Percentiles rank a stretch among this genome's conserved stretches.
phyloP scores from a whole-genome alignment of 2,113 vertebrate genomes.

The Sardina pilchardus region DNA sequence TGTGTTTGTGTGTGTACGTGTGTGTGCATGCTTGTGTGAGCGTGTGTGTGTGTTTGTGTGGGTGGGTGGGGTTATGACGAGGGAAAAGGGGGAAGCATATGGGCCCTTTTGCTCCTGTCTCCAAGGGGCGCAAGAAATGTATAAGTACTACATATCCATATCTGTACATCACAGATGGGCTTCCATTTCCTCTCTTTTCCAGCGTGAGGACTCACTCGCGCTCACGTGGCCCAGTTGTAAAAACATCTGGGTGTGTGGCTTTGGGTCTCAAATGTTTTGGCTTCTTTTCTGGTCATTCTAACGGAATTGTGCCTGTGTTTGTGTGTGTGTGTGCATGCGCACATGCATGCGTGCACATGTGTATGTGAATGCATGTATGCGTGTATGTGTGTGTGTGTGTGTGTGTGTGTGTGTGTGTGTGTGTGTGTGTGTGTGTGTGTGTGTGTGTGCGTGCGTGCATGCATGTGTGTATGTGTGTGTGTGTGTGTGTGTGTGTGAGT shows the following conservation, averaged over 20 bases:
- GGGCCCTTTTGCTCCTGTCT: background rate
- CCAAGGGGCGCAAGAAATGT: background rate
- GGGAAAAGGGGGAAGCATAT: slow-evolving; percentile 9
- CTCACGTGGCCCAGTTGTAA: background rate
- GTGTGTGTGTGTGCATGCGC: background rate
- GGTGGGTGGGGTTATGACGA: background rate
- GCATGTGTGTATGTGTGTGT: background rate
- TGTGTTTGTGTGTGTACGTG: background rate
- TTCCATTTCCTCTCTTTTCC: background rate
- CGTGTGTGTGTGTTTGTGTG: background rate
- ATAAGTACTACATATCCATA: slow-evolving; percentile 13
- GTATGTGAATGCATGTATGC: background rate
- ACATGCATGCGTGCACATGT: background rate
- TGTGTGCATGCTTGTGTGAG: background rate
- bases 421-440: background rate
- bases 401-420: background rate
- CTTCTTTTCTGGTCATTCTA: slow-evolving; percentile 5
- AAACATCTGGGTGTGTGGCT: slow-evolving; percentile 12
- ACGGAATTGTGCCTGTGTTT: background rate
- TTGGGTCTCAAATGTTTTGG: slow-evolving; percentile 1
- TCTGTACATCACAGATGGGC: slow-evolving; percentile 14
- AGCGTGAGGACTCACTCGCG: background rate
- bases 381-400: background rate
- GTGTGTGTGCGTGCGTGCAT: background rate
- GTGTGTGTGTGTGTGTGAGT: background rate